These are phyloP conservation scores for Heterodera filipjevi DNA, from an alignment of 2,888 invertebrate species.

Conservation along the genomic window DNA sequence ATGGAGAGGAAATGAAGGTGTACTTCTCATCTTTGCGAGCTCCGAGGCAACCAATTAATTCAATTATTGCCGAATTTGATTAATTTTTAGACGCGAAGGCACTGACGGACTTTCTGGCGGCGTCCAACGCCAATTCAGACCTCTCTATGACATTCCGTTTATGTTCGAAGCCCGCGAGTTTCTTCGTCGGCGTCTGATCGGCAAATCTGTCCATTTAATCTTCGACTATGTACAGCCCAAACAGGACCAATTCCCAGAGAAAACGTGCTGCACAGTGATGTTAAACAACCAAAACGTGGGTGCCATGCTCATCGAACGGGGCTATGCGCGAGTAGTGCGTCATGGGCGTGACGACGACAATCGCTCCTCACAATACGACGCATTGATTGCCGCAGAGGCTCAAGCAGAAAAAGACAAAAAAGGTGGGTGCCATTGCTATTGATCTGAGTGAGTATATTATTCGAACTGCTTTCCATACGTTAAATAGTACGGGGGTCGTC, in stretches of 20 bases:
- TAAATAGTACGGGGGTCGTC: no score
- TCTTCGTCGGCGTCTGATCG: conserved; percentile 88
- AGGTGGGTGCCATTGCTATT: conserved; percentile 76
- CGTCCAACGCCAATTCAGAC: conserved; percentile 69
- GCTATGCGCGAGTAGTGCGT: conserved; percentile 72
- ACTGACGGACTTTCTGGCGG: conserved; percentile 11
- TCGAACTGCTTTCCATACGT: no score
- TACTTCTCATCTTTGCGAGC: conserved; percentile 94
- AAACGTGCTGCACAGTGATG: conserved; percentile 86
- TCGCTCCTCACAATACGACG: conserved; percentile 85
- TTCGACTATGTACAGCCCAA: conserved; percentile 92
- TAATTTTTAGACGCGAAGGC: conserved; percentile 38
- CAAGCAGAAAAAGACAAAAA: conserved; percentile 85
- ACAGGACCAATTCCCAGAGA: conserved; percentile 79
- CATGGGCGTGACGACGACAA: conserved; percentile 85
- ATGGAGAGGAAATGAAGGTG: conserved; percentile 82
- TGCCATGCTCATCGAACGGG: conserved; percentile 20
- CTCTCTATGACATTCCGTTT: conserved; percentile 95
- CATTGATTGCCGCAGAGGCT: conserved; percentile 85
- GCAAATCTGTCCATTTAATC: conserved; percentile 81
- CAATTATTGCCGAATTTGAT: not conserved
- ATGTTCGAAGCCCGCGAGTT: conserved; percentile 98
- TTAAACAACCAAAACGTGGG: conserved; percentile 74
- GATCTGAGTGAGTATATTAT: no score
- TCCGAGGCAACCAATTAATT: conserved; percentile 74